Base-by-base conservation (phyloP, 2,888 invertebrate genomes). In the Philhelius pedissequus region DNA sequence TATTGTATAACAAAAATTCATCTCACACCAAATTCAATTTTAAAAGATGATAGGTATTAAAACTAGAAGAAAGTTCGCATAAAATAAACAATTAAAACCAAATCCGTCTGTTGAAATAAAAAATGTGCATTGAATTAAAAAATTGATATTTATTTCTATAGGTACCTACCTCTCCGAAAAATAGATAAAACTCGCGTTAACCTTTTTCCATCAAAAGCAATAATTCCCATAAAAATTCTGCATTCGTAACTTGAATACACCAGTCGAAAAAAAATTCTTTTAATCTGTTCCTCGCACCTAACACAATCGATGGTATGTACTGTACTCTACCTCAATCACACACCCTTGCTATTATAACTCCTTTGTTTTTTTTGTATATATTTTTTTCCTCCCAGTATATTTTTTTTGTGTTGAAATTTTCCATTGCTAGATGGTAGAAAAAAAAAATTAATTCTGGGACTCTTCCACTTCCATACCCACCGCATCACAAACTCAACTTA, bases 231-330 rank as follows among this genome's bases (percentile, higher is more conserved):
- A 52, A 71, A 71, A 56, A 43, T 56, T 15, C n/a, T 32, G n/a
- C 48, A 38, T 56, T 58, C 15, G 9, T 52, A 52, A 40, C 54
- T 58, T 62, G 52, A 52, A 68, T 43, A 48, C 38, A 69, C 45
- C 18, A 68, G 27, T 6, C 15, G 2, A 60, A 40, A 62, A 62
- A 64, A 80, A 54, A 40, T n/a, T n/a, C 58, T 64, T 71, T 71
- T 71, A 70, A 81, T 81, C 50, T 80, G 70, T 70, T 64, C 56
- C 69, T 66, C 75, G 70, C 75, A 75, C 80, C 81, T 76, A 81
- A 76, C 48, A 66, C 43, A 52, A 58, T 66, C 20, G 27, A 11
- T 20, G 15, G 15, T 18, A 45, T 11, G n/a, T 18, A 25, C 25
- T 15, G 27, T 58, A 38, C 22, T 30, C 27, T 60, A 9, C 13